Conservation (phyloP, 2,113 vertebrate species). For the Chlorodrepanis virens region DNA sequence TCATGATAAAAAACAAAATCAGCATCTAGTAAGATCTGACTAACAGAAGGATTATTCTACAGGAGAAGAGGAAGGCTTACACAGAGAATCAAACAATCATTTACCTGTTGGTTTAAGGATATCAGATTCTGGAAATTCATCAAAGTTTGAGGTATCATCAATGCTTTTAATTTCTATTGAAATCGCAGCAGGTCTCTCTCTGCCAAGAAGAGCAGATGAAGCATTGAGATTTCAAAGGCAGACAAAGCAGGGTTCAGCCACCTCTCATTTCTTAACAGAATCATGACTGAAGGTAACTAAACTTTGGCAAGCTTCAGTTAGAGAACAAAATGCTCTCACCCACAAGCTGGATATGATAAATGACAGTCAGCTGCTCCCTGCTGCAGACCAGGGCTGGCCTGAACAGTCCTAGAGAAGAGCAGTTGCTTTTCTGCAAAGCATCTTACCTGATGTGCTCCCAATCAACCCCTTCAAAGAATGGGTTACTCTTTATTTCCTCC, state of each 20-base stretch:
- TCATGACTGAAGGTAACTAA: not conserved
- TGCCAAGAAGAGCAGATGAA: slow-evolving; percentile 65
- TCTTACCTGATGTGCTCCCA: slow-evolving; percentile 97
- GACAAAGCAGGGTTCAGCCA: not conserved
- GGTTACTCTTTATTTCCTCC: slow-evolving; percentile 94
- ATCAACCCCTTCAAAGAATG: slow-evolving; percentile 98
- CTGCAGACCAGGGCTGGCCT: not conserved
- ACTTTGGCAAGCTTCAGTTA: not conserved
- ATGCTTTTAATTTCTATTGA: slow-evolving; percentile 99
- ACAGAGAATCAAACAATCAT: not conserved
- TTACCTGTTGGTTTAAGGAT: slow-evolving; percentile 94
- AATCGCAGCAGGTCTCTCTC: slow-evolving; percentile 96
- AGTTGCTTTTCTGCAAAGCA: not conserved
- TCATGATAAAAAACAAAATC: no score
- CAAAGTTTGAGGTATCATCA: slow-evolving; percentile 98
- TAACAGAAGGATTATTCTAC: not conserved
- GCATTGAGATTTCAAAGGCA: not conserved
- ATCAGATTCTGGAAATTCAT: slow-evolving; percentile 98
- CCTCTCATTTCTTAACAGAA: not conserved
- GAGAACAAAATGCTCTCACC: not conserved
- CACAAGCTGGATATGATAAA: not conserved
- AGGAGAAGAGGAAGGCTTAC: not conserved
- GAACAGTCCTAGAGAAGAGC: not conserved
- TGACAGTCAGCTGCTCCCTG: not conserved
- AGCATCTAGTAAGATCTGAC: not conserved